Percentiles rank a stretch among this genome's conserved stretches.
phyloP scores from a whole-genome alignment of 2,797 vertebrate genomes.

The Semotilus atromaculatus region DNA sequence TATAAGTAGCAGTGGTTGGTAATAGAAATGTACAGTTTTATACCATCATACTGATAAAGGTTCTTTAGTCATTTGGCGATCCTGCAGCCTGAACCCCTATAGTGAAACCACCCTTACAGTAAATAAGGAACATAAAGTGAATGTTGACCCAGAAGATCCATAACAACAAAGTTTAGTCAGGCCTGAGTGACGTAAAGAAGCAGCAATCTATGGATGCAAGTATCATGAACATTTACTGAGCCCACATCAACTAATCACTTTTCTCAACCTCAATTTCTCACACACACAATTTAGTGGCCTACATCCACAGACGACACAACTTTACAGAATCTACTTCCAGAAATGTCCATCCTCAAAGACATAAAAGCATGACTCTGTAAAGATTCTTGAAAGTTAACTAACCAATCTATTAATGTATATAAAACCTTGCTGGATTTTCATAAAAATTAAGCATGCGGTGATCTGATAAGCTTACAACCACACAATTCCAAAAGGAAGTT shows the following conservation, averaged over 20 bases:
- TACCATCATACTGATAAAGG: not conserved
- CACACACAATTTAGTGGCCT: not conserved
- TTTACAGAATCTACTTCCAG: conserved; percentile 32
- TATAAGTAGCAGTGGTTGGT: not conserved
- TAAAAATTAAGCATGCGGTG: not conserved
- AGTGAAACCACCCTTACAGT: not conserved
- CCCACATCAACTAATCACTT: conserved; percentile 23
- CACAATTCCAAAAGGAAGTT: not conserved
- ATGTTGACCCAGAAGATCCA: conserved; percentile 49
- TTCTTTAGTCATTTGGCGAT: not conserved
- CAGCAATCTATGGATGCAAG: conserved; percentile 38
- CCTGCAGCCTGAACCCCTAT: not conserved
- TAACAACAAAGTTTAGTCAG: conserved; percentile 44
- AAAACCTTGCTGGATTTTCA: not conserved
- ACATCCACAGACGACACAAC: conserved; percentile 12
- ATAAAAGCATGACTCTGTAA: not conserved
- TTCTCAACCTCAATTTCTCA: conserved; percentile 22
- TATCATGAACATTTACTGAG: conserved; percentile 29
- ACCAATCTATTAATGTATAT: not conserved
- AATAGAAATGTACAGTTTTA: not conserved
- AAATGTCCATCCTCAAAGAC: not conserved
- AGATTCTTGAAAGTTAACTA: no score
- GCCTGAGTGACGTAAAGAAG: conserved; percentile 27
- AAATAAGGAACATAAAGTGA: conserved; percentile 3
- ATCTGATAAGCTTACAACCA: not conserved